Evolutionary conservation across 2,888 invertebrate genomes (phyloP).

Genomic region (Oxytorus armatus): DNA sequence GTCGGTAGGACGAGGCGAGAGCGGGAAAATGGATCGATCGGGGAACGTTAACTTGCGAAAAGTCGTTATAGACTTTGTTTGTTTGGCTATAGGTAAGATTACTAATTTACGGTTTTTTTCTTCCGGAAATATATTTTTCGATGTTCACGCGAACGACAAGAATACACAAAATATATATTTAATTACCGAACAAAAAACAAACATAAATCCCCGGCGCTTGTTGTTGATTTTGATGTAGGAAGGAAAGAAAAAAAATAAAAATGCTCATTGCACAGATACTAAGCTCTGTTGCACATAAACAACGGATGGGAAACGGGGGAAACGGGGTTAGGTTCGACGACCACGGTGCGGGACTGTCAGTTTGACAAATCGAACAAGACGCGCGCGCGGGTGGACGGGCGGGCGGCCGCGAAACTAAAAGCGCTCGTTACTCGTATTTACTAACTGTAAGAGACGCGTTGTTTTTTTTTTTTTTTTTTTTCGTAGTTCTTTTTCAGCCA

Average conservation of each 20-base stretch:
- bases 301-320: constrained; percentile 20
- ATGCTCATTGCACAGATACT: too few species aligned
- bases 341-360: constrained; percentile 71
- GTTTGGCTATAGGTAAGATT: constrained; percentile 89
- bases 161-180: too few species aligned
- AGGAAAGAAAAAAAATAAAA: too few species aligned
- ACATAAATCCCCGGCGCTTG: too few species aligned
- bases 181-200: too few species aligned
- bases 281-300: too few species aligned
- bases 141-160: too few species aligned
- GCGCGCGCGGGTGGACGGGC: constrained; percentile 67
- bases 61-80: constrained; percentile 88
- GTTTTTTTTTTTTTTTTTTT: too few species aligned
- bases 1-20: constrained; percentile 57
- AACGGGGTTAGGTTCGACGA: constrained; percentile 63
- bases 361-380: constrained; percentile 74
- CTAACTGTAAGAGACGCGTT: neutral
- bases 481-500: neutral
- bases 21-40: constrained; percentile 85
- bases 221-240: too few species aligned
- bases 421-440: constrained; percentile 28
- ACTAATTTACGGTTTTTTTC: constrained; percentile 5
- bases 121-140: too few species aligned
- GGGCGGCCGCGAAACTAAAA: too few species aligned
- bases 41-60: constrained; percentile 87